Evolutionary conservation across 2,113 vertebrate species (phyloP).

Genomic region (Bufo gargarizans): DNA sequence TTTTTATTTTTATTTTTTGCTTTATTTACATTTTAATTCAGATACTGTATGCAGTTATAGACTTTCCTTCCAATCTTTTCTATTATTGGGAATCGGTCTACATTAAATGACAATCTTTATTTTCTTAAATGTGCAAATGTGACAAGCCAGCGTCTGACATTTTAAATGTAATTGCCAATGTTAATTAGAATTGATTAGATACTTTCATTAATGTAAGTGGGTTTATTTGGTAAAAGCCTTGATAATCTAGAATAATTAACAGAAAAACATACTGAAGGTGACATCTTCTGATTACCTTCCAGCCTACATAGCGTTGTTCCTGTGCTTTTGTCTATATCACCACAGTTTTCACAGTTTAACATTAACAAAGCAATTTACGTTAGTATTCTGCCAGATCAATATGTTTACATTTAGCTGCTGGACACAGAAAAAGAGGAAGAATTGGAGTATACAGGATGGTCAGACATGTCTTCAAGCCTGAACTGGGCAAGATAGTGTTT

Average conservation of each 20-base stretch:
- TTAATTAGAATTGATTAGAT: slow-evolving; percentile 54
- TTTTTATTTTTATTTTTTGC: too few relatives aligned
- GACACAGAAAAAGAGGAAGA: too few relatives aligned
- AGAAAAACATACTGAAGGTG: slow-evolving; percentile 23
- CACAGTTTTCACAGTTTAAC: too few relatives aligned
- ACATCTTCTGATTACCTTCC: background rate
- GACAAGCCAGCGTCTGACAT: slow-evolving; percentile 36
- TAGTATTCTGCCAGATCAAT: too few relatives aligned
- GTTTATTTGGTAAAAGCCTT: slow-evolving; percentile 24
- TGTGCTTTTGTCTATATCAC: background rate
- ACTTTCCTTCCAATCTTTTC: background rate
- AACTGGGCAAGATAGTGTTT: too few relatives aligned
- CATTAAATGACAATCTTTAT: slow-evolving; percentile 11
- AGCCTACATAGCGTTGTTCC: background rate
- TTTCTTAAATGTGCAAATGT: slow-evolving; percentile 37
- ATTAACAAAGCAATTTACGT: too few relatives aligned
- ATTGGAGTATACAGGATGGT: too few relatives aligned
- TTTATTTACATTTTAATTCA: background rate
- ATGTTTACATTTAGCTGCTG: too few relatives aligned
- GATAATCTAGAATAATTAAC: slow-evolving; percentile 42
- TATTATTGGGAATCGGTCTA: slow-evolving; percentile 11
- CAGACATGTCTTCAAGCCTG: too few relatives aligned
- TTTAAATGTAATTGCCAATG: slow-evolving; percentile 51
- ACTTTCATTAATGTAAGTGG: slow-evolving; percentile 33
- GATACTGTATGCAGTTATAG: background rate